These are phyloP conservation scores for Silvanus unidentatus DNA, from an alignment of 2,888 invertebrate genomes.

Conservation along the genomic window DNA sequence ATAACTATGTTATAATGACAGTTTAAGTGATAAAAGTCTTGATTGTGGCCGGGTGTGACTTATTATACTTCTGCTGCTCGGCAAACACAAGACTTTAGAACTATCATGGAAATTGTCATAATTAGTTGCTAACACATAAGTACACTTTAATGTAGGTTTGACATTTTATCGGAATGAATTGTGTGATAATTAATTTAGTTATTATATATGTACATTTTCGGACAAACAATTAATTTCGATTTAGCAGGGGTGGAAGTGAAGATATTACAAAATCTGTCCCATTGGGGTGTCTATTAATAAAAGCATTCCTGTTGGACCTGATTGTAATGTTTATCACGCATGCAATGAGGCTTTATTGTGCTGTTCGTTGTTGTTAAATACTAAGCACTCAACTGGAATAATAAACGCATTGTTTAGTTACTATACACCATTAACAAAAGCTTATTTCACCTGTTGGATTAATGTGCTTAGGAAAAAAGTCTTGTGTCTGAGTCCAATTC, in stretches of 20 bases:
- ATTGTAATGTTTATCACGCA: constrained; percentile 29
- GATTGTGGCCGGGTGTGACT: not conserved
- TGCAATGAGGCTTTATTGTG: constrained; percentile 26
- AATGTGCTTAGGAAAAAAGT: not conserved
- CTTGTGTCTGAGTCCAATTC: not conserved
- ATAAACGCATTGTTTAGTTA: constrained; percentile 21
- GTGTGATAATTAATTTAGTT: constrained; percentile 24
- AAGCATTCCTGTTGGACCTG: constrained; percentile 22
- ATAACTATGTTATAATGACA: constrained; percentile 1
- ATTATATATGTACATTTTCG: constrained; percentile 21
- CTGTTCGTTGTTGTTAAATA: constrained; percentile 23
- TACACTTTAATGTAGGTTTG: constrained; percentile 23
- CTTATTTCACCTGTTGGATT: constrained; percentile 1
- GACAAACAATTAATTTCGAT: constrained; percentile 32
- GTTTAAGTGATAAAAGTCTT: constrained; percentile 1
- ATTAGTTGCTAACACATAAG: constrained; percentile 11
- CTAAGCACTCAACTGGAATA: constrained; percentile 17
- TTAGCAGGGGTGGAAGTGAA: constrained; percentile 23
- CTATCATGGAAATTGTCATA: constrained; percentile 1
- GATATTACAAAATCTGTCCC: constrained; percentile 28
- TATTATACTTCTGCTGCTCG: no score
- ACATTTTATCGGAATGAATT: constrained; percentile 19
- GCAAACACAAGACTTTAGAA: not conserved
- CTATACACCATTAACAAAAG: not conserved
- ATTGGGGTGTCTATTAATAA: constrained; percentile 24